Conservation (phyloP, 2,113 vertebrate genomes). For the Larimichthys crocea region DNA sequence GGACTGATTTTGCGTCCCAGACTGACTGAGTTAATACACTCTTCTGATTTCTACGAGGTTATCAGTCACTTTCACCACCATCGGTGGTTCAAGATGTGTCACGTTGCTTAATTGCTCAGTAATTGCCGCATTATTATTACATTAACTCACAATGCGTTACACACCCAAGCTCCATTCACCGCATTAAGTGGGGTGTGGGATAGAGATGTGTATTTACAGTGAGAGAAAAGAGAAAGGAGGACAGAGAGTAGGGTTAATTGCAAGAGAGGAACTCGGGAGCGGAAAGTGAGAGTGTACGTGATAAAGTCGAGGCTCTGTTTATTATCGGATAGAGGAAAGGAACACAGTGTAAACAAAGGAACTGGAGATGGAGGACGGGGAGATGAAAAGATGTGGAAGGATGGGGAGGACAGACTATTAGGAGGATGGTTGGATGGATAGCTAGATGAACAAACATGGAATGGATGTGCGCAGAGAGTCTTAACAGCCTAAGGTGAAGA, state of each 20-base stretch:
- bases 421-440: not conserved
- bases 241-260: slow-evolving; percentile 42
- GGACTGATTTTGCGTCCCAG: not conserved
- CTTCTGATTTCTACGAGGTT: slow-evolving; percentile 5
- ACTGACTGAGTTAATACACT: not conserved
- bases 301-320: slow-evolving; percentile 37
- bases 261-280: not conserved
- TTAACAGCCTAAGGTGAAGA: slow-evolving; percentile 40
- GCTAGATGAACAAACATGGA: slow-evolving; percentile 19
- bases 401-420: not conserved
- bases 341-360: slow-evolving; percentile 38
- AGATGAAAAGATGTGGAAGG: slow-evolving; percentile 19
- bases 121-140: slow-evolving; percentile 32
- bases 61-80: slow-evolving; percentile 9
- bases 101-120: not conserved
- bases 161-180: not conserved
- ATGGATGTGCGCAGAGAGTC: slow-evolving; percentile 25
- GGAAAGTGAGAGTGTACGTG: not conserved
- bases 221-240: slow-evolving; percentile 8
- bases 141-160: not conserved
- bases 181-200: not conserved
- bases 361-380: not conserved
- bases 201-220: not conserved
- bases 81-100: slow-evolving; percentile 4
- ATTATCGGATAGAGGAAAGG: slow-evolving; percentile 31